Percentiles rank a stretch among this genome's conserved stretches.
These are phyloP conservation scores for Sebastes goodei DNA, from an alignment of 2,797 vertebrate species.

Conservation along the genomic window DNA sequence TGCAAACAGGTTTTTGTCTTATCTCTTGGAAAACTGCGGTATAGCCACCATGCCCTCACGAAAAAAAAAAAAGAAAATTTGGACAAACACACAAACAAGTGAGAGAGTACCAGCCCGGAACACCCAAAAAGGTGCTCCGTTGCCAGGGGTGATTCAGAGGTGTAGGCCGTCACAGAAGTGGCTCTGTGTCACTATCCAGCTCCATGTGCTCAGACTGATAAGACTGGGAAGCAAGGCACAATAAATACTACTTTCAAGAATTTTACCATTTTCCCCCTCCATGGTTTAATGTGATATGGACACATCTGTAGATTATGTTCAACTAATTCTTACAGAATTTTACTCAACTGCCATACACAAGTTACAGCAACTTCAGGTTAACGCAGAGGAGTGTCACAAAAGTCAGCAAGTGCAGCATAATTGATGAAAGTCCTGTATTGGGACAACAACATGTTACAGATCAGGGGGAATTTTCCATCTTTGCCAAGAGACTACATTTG, in stretches of 20 bases:
- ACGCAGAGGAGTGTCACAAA: not conserved
- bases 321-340: not conserved
- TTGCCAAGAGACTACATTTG: too few relatives aligned
- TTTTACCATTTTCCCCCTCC: not conserved
- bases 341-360: not conserved
- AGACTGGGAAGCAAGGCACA: conserved; percentile 1
- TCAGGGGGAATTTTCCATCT: not conserved
- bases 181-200: conserved; percentile 68
- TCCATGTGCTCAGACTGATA: conserved; percentile 61
- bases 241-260: not conserved
- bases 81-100: conserved; percentile 47
- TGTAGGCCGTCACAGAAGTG: conserved; percentile 63
- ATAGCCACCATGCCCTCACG: not conserved
- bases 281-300: not conserved
- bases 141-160: conserved; percentile 39
- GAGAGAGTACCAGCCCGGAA: not conserved
- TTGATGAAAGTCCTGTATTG: not conserved
- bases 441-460: not conserved
- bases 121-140: conserved; percentile 8
- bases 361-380: not conserved
- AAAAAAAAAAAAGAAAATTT: not conserved
- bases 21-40: conserved; percentile 13
- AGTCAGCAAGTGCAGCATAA: not conserved
- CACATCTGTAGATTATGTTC: not conserved
- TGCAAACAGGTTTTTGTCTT: conserved; percentile 5